A percentile compares a stretch with the other conserved stretches of the same genome.
Evolutionary conservation across 2,113 vertebrate genomes (phyloP).

Genomic region (Festucalex cinctus): DNA sequence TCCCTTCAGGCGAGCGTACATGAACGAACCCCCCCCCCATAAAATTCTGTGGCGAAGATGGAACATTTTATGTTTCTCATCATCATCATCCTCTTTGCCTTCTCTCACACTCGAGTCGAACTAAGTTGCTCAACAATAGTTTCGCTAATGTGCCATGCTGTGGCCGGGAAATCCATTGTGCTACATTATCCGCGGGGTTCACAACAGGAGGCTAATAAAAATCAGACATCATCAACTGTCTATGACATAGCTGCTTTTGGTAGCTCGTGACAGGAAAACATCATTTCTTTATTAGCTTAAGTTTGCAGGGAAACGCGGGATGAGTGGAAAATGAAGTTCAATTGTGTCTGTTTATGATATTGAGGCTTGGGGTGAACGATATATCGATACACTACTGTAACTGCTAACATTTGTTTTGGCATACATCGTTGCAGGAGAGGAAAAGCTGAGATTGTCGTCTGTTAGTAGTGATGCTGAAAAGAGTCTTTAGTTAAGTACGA

Average conservation of each 20-base stretch:
- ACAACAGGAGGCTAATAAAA: neutral
- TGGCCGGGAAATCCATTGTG: conserved; percentile 23
- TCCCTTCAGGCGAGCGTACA: conserved; percentile 43
- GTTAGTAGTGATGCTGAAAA: neutral
- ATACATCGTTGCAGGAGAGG: neutral
- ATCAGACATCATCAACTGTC: neutral
- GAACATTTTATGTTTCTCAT: conserved; percentile 33
- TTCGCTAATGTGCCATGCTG: conserved; percentile 8
- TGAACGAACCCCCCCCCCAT: conserved; percentile 26
- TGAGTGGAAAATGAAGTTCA: neutral
- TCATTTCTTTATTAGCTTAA: conserved; percentile 2
- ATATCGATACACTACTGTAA: neutral
- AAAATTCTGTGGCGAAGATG: conserved; percentile 30
- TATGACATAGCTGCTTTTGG: neutral
- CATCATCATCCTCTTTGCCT: neutral
- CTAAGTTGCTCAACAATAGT: conserved; percentile 49
- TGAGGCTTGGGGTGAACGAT: neutral
- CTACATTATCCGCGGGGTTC: neutral
- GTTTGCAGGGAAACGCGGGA: conserved; percentile 9
- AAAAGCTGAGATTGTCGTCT: neutral
- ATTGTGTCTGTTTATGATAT: conserved; percentile 6
- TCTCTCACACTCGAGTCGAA: neutral
- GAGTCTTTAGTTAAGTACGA: neutral
- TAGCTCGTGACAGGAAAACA: neutral
- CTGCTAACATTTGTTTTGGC: neutral